Evolutionary conservation across 1,140 invertebrate species (phyloP).

Genomic region (Steinernema feltiae): DNA sequence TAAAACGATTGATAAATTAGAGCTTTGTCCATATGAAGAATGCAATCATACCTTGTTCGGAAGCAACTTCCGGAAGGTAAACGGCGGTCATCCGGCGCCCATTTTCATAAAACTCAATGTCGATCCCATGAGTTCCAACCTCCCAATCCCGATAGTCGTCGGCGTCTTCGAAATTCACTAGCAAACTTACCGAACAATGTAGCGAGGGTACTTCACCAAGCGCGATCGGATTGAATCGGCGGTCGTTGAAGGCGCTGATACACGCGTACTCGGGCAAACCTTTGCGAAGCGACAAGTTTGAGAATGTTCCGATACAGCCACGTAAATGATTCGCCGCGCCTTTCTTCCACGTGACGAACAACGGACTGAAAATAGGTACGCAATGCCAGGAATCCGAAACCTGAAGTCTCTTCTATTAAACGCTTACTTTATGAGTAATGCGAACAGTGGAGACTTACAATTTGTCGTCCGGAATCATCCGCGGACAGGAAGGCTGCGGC

Average conservation of each 20-base stretch:
- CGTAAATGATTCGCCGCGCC: conserved; percentile 70
- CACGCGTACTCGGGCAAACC: conserved; percentile 61
- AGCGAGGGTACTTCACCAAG: conserved; percentile 84
- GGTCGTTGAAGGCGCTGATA: conserved; percentile 87
- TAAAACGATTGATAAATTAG: conserved; percentile 59
- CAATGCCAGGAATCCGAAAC: not conserved
- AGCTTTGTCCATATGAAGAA: not conserved
- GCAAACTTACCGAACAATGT: conserved; percentile 87
- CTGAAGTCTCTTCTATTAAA: not conserved
- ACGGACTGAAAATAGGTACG: conserved; percentile 69
- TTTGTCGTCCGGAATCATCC: not conserved
- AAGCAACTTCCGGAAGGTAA: conserved; percentile 91
- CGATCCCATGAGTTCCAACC: conserved; percentile 90
- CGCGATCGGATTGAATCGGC: conserved; percentile 87
- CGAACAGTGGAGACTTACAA: not conserved
- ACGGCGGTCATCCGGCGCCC: conserved; percentile 90
- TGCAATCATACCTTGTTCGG: conserved; percentile 75
- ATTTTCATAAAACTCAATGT: conserved; percentile 92
- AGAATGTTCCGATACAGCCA: conserved; percentile 62
- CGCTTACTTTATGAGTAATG: not conserved
- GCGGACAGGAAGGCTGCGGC: not conserved
- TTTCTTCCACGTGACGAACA: conserved; percentile 98
- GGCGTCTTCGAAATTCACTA: conserved; percentile 90
- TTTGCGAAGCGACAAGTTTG: conserved; percentile 58
- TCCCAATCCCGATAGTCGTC: conserved; percentile 92